phyloP scores from a whole-genome alignment of 2,888 invertebrate genomes.

The Parapristionchus giblindavisi region DNA sequence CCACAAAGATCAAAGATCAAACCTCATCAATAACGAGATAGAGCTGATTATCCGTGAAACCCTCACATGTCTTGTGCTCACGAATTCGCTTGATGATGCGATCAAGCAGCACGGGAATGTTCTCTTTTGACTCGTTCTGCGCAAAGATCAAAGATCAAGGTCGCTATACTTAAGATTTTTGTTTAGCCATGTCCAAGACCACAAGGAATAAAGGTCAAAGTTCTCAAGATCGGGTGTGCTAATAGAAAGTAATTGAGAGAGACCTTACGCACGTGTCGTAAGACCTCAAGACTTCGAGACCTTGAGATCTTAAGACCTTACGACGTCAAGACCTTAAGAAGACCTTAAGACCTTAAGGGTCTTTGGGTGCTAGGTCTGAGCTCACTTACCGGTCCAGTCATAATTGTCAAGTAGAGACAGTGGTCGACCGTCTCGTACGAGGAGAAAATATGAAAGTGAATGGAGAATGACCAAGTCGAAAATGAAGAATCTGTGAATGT shows the following conservation, averaged over 20 bases:
- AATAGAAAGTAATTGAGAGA: too few species aligned
- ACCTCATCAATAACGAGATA: slow-evolving; percentile 25
- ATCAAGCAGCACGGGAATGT: slow-evolving; percentile 15
- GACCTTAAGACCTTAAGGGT: too few species aligned
- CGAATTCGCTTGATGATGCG: slow-evolving; percentile 21
- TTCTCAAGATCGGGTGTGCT: too few species aligned
- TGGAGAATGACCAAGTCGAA: background rate
- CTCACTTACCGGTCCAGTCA: background rate
- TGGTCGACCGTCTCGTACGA: background rate
- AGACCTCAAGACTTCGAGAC: too few species aligned
- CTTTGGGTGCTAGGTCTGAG: background rate
- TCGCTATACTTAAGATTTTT: too few species aligned
- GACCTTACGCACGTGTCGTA: too few species aligned
- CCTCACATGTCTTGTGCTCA: slow-evolving; percentile 41
- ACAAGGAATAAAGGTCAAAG: too few species aligned
- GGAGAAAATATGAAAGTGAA: background rate
- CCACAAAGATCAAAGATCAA: slow-evolving; percentile 10
- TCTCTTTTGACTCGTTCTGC: slow-evolving; percentile 20
- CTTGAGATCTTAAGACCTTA: too few species aligned
- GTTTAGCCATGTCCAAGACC: too few species aligned
- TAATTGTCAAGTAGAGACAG: background rate
- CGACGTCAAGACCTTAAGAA: too few species aligned
- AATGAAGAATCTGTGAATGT: background rate
- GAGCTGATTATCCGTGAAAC: slow-evolving; percentile 40
- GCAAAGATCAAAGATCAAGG: too few species aligned